Evolutionary conservation across 2,888 invertebrate genomes (phyloP), one percentile per base, ranked within the genome.

Genomic region (Diloba caeruleocephala): DNA sequence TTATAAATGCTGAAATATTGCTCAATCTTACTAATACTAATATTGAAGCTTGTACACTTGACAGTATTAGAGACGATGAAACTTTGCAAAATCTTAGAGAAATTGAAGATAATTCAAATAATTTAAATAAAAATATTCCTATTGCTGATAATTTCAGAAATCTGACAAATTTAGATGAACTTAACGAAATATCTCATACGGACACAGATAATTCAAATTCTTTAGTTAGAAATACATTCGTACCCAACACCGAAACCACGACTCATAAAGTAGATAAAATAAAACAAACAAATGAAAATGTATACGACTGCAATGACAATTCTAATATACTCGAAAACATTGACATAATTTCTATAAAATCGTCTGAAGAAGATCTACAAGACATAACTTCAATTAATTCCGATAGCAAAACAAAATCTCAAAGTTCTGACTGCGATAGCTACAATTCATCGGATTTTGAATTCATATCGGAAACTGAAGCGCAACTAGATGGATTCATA

Each of bases 401-500:
- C 1, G 21, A 41, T 34, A 14, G n/a, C n/a, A n/a, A n/a, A n/a
- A n/a, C n/a, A n/a, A n/a, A 63, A 34, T 13, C n/a, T 4, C n/a
- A 38, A 28, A 31, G 58, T 1, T 43, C 41, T 0, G 48, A 39
- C 12, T 14, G 28, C 5, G 63, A 72, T 13, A 85, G 83, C 1
- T 90, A 89, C 38, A 68, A 85, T 54, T 90, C 90, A 0, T 87
- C 89, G 3, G 89, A 91, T 76, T 92, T 91, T 44, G 90, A 91
- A 72, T 88, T 90, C 44, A 90, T 90, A 31, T 77, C 79, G 1
- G 90, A 91, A 77, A 61, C 66, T 1, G 89, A 90, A 60, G 88
- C 90, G 2, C 71, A 71, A 39, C 55, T 57, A 13, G 63, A 73
- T 3, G 78, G 77, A 1, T 43, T 76, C 2, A 66, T 81, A 1